Conservation (phyloP, 2,113 vertebrate species). For the Quiscalus mexicanus region DNA sequence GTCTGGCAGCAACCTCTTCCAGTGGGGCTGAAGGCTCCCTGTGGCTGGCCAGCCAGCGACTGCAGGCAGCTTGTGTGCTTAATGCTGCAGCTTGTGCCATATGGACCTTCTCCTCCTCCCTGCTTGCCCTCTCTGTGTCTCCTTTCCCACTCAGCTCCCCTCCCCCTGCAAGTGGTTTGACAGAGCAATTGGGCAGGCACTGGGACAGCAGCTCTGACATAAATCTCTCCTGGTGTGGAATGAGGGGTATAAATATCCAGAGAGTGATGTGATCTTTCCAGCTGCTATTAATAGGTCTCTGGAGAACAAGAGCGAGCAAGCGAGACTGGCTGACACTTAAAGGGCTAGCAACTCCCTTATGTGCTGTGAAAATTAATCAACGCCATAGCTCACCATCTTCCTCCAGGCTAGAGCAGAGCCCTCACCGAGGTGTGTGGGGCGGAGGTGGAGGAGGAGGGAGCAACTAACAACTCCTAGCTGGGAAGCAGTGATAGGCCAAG, state of each 20-base stretch:
- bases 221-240: conserved; percentile 84
- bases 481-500: not conserved
- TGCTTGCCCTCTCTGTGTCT: conserved; percentile 55
- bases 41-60: not conserved
- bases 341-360: conserved; percentile 74
- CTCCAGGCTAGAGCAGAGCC: conserved; percentile 30
- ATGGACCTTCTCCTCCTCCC: conserved; percentile 66
- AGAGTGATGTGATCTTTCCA: conserved; percentile 86
- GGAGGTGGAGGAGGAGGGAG: not conserved
- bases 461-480: not conserved
- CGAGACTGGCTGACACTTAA: conserved; percentile 78
- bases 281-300: conserved; percentile 86
- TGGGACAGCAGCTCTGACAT: conserved; percentile 78
- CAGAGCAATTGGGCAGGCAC: conserved; percentile 74
- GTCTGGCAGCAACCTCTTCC: conserved; percentile 20
- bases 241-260: conserved; percentile 79
- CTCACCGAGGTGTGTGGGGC: not conserved
- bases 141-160: not conserved
- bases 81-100: conserved; percentile 6
- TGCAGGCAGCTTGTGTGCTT: not conserved
- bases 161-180: conserved; percentile 61
- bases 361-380: conserved; percentile 66
- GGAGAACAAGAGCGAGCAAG: conserved; percentile 73
- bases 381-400: conserved; percentile 12
- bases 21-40: not conserved